Percentiles rank a stretch among this genome's conserved stretches.
Evolutionary conservation across 2,797 vertebrate genomes (phyloP).

Genomic region (Poeciliopsis turneri): DNA sequence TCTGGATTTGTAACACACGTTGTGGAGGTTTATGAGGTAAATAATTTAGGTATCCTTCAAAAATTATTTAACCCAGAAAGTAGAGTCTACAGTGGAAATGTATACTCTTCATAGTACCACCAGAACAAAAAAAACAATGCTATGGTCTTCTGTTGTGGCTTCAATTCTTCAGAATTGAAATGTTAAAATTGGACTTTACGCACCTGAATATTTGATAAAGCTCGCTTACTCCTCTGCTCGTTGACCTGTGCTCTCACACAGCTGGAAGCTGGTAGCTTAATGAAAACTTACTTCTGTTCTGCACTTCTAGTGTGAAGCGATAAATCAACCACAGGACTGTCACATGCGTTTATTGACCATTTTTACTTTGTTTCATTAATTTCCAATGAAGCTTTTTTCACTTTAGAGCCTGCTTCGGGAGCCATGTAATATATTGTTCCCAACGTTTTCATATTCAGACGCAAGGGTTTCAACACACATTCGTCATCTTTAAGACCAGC

Average conservation of each 20-base stretch:
- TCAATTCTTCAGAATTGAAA: conserved; percentile 34
- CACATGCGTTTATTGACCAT: conserved; percentile 71
- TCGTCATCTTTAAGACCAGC: conserved; percentile 58
- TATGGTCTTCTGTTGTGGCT: conserved; percentile 36
- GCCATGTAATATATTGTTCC: conserved; percentile 58
- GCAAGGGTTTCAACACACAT: conserved; percentile 31
- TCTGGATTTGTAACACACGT: not conserved
- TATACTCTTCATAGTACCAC: not conserved
- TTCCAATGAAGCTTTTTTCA: conserved; percentile 70
- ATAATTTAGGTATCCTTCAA: not conserved
- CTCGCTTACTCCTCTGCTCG: conserved; percentile 36
- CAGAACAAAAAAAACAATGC: not conserved
- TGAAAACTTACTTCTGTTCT: conserved; percentile 46
- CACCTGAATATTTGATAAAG: conserved; percentile 72
- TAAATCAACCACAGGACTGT: conserved; percentile 66
- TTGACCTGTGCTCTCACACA: conserved; percentile 32
- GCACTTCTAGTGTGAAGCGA: conserved; percentile 28
- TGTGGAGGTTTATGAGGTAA: not conserved
- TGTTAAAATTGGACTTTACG: conserved; percentile 48
- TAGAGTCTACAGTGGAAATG: not conserved
- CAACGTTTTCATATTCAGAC: conserved; percentile 51
- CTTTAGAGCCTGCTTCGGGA: conserved; percentile 57
- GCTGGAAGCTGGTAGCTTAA: conserved; percentile 49
- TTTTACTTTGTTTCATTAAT: conserved; percentile 72
- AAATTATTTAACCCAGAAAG: not conserved